Percentiles rank a stretch among this genome's conserved stretches.
phyloP scores from a whole-genome alignment of 1,140 invertebrate species.

The Drosophila burlai region DNA sequence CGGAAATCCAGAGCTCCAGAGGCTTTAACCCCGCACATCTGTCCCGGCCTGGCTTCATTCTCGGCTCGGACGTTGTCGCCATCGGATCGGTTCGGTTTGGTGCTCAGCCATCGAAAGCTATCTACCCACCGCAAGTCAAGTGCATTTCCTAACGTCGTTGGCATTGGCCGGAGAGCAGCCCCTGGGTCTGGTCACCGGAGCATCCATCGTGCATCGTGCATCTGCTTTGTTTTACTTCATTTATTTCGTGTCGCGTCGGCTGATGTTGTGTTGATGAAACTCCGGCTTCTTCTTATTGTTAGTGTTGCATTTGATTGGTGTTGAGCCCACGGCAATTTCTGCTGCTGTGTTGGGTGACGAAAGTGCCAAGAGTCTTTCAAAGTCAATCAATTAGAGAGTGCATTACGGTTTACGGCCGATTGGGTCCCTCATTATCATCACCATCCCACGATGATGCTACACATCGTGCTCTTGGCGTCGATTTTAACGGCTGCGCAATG shows the following conservation, averaged over 20 bases:
- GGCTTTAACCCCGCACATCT: conserved; percentile 43
- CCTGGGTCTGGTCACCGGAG: conserved; percentile 37
- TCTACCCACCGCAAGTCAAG: conserved; percentile 41
- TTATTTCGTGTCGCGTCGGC: conserved; percentile 49
- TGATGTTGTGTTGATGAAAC: conserved; percentile 75
- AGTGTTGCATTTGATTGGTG: conserved; percentile 47
- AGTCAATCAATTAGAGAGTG: conserved; percentile 46
- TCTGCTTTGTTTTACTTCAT: conserved; percentile 53
- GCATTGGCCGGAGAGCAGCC: conserved; percentile 66
- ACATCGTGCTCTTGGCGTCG: conserved; percentile 46
- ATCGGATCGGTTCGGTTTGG: conserved; percentile 36
- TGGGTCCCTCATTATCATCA: conserved; percentile 14
- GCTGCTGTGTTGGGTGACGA: conserved; percentile 49
- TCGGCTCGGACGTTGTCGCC: conserved; percentile 61
- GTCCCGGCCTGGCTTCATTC: conserved; percentile 59
- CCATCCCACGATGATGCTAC: conserved; percentile 41
- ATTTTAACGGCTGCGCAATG: conserved; percentile 43
- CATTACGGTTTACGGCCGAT: conserved; percentile 31
- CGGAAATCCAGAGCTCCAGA: conserved; percentile 33
- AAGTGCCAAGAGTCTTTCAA: conserved; percentile 59
- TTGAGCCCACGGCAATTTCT: conserved; percentile 44
- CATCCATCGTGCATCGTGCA: conserved; percentile 23
- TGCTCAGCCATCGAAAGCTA: conserved; percentile 45
- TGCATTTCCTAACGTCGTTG: conserved; percentile 75
- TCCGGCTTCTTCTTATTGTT: conserved; percentile 39